Percentiles rank a stretch among this genome's conserved stretches.
Evolutionary conservation across 2,888 invertebrate genomes (phyloP).

Genomic region (Caradrina kadenii): DNA sequence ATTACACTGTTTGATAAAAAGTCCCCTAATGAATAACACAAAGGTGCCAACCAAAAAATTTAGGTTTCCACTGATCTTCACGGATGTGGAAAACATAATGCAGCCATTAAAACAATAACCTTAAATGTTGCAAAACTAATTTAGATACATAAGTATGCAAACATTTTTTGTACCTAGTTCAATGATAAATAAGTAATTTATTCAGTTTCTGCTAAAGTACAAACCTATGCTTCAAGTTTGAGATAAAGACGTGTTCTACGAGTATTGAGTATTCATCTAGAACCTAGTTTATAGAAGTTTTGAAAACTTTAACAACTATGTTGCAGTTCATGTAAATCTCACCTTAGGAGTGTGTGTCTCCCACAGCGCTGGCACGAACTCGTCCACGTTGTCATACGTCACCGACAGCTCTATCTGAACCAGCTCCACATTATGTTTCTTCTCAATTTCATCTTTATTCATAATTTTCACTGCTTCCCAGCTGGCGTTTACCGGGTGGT

Average conservation of each 20-base stretch:
- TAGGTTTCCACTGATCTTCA: not conserved
- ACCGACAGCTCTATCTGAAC: slow-evolving; percentile 92
- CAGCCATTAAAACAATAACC: not conserved
- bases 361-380: slow-evolving; percentile 93
- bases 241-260: too few species aligned
- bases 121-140: not conserved
- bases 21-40: not conserved
- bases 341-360: slow-evolving; percentile 93
- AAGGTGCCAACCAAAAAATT: not conserved
- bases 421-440: slow-evolving; percentile 77
- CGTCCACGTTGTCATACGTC: slow-evolving; percentile 93
- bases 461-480: slow-evolving; percentile 95
- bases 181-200: too few species aligned
- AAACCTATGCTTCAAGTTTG: too few species aligned
- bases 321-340: slow-evolving; percentile 63
- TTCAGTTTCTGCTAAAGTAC: too few species aligned
- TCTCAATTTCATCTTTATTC: slow-evolving; percentile 88
- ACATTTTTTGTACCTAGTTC: too few species aligned
- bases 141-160: too few species aligned
- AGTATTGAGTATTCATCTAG: too few species aligned
- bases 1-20: too few species aligned
- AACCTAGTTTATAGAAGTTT: not conserved
- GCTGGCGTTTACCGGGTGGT: slow-evolving; percentile 94
- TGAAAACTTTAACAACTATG: not conserved
- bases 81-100: not conserved